phyloP scores from a whole-genome alignment of 1,140 invertebrate genomes.

The Drosophila yakuba region DNA sequence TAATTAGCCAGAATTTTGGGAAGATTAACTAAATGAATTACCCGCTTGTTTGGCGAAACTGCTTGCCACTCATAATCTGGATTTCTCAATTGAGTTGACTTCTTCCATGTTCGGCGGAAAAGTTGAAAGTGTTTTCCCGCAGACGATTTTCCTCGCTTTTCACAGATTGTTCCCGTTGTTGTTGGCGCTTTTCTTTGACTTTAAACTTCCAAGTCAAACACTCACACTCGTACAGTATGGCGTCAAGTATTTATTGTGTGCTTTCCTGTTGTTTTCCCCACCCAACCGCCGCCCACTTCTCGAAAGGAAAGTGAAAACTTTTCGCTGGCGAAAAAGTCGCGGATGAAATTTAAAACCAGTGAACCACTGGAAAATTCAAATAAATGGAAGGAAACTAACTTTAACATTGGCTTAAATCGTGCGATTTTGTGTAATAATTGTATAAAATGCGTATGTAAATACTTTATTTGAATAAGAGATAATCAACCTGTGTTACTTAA shows the following conservation, averaged over 20 bases:
- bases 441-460: no score
- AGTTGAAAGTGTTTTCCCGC: conserved; percentile 71
- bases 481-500: no score
- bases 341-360: conserved; percentile 71
- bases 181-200: conserved; percentile 71
- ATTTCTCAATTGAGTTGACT: conserved; percentile 45
- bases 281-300: background rate
- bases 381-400: background rate
- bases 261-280: conserved; percentile 35
- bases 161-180: conserved; percentile 48
- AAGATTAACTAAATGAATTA: conserved; percentile 28
- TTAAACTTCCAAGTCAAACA: conserved; percentile 61
- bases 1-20: background rate
- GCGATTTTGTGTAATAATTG: background rate
- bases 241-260: conserved; percentile 79
- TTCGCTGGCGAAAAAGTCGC: conserved; percentile 60
- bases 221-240: conserved; percentile 51
- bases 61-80: conserved; percentile 41
- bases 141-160: conserved; percentile 40
- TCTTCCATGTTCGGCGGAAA: conserved; percentile 34
- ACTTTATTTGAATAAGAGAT: no score
- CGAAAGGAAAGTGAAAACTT: conserved; percentile 78
- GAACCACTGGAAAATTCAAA: conserved; percentile 30
- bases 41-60: conserved; percentile 12
- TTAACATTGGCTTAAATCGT: conserved; percentile 2